These are phyloP conservation scores for Chirona hameri DNA, from an alignment of 2,888 invertebrate genomes.

Conservation along the genomic window DNA sequence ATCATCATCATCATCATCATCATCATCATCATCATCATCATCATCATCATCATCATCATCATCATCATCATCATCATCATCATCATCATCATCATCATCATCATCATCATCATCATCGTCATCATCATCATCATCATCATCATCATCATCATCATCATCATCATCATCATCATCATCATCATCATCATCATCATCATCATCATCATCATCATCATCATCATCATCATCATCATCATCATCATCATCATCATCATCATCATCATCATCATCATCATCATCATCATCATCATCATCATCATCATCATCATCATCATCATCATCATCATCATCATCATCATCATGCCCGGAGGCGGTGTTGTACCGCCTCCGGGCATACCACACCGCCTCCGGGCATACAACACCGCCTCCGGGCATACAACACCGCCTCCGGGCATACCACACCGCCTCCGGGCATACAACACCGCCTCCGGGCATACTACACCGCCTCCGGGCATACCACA, in stretches of 20 bases:
- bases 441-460: no score
- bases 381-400: no score
- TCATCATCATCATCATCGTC: conserved; percentile 22
- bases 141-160: conserved; percentile 22
- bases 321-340: no score
- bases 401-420: no score
- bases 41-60: conserved; percentile 22
- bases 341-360: no score
- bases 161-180: conserved; percentile 22
- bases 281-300: conserved; percentile 22
- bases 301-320: conserved; percentile 22
- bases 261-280: conserved; percentile 22
- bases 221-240: not conserved
- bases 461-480: no score
- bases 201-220: conserved; percentile 22
- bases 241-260: not conserved
- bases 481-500: no score
- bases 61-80: conserved; percentile 22
- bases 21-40: conserved; percentile 22
- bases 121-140: conserved; percentile 11
- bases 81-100: conserved; percentile 22
- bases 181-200: conserved; percentile 22
- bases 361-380: no score
- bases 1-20: conserved; percentile 22
- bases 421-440: no score